Percentiles rank a stretch among this genome's conserved stretches.
These are phyloP conservation scores for Puma concolor DNA, from an alignment of 2,113 vertebrate genomes.

Conservation along the genomic window DNA sequence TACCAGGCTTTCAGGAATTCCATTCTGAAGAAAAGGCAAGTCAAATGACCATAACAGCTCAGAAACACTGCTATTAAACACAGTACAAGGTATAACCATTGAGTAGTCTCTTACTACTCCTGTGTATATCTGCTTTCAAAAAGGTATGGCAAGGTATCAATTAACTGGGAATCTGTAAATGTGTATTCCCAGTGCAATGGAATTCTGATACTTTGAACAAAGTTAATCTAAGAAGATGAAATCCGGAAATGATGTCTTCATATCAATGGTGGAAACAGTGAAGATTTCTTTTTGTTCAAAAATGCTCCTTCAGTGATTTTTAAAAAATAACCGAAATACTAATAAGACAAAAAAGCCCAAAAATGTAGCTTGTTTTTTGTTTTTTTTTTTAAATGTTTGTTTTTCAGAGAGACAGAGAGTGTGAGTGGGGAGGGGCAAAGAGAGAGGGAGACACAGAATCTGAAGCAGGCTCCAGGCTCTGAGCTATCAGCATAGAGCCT, in stretches of 20 bases:
- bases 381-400: too few species aligned
- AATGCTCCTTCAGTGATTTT: not conserved
- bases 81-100: not conserved
- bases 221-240: not conserved
- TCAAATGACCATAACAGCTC: not conserved
- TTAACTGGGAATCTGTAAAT: not conserved
- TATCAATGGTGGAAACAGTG: not conserved
- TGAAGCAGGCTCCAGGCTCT: too few species aligned
- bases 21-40: not conserved
- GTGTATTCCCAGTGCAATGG: not conserved
- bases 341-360: not conserved
- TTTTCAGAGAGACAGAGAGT: too few species aligned
- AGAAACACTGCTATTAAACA: not conserved
- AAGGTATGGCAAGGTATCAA: not conserved
- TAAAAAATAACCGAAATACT: not conserved
- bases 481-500: too few species aligned
- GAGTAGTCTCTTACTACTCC: not conserved
- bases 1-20: not conserved
- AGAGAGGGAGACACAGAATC: too few species aligned
- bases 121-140: not conserved
- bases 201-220: conserved; percentile 19
- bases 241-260: not conserved
- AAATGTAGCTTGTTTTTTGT: not conserved
- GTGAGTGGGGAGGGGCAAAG: too few species aligned
- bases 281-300: not conserved